Evolutionary conservation across 2,113 vertebrate genomes (phyloP).

Genomic region (Chinchilla lanigera): DNA sequence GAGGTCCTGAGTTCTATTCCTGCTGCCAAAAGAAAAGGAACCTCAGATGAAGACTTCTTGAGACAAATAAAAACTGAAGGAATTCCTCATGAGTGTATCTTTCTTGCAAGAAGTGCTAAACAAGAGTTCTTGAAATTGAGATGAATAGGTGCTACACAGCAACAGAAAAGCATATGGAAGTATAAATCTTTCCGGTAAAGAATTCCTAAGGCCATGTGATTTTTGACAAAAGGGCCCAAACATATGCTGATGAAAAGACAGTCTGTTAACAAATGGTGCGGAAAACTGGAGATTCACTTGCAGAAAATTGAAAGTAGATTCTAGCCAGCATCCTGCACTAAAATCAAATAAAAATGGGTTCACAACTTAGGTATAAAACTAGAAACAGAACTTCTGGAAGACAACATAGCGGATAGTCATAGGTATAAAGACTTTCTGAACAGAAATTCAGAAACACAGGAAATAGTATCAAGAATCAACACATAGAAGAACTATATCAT

Average conservation of each 20-base stretch:
- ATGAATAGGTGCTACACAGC: not conserved
- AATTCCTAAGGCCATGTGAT: not conserved
- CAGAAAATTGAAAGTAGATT: not conserved
- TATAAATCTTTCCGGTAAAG: not conserved
- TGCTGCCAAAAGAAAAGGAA: too few species aligned
- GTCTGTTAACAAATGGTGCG: not conserved
- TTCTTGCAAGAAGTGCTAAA: not conserved
- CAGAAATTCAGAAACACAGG: not conserved
- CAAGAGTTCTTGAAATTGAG: not conserved
- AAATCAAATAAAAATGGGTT: not conserved
- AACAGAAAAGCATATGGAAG: not conserved
- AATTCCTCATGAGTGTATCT: not conserved
- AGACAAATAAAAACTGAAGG: not conserved
- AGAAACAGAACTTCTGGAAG: not conserved
- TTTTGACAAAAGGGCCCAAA: not conserved
- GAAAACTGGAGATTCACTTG: not conserved
- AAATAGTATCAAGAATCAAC: not conserved
- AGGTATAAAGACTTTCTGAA: not conserved
- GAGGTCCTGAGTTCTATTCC: too few species aligned
- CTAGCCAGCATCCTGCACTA: not conserved
- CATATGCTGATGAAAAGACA: not conserved
- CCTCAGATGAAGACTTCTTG: not conserved
- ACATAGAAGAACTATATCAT: too few species aligned
- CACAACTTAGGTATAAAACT: not conserved
- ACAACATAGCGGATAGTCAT: not conserved